Base-by-base conservation (phyloP, 1,140 invertebrate genomes). In the Pemphigus obesinymphae region DNA sequence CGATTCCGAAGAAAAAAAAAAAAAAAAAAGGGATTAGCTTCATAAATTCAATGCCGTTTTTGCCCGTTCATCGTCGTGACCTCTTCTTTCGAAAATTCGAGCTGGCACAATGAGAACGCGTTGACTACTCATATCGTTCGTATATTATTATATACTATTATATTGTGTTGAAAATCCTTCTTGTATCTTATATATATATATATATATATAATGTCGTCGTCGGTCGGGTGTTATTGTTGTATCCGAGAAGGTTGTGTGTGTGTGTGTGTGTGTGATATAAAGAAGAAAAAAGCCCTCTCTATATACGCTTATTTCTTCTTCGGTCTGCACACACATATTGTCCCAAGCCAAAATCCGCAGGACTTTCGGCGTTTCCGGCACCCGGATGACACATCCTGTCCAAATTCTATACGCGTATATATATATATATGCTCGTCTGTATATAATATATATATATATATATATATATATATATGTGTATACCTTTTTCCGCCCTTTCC, bases 301-400 rank as follows among this genome's bases (percentile, higher is more conserved):
- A n/a, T n/a, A 20, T 34, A 13, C n/a, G 66, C n/a, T 63, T 61
- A 29, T 66, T 70, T 70, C 68, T 70, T 70, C 68, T 26, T 70
- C 40, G 68, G 68, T 70, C 50, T n/a, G n/a, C 63, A 50, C 48
- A 34, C 72, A 34, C 75, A 58, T 78, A 58, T 58, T 78, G 75
- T 78, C 75, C 53, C 50, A 34, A 75, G 72, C 72, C 72, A 75
- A 75, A 78, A 78, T 58, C 75, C 75, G 75, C 34, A 78, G 75
- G 75, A 78, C 75, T 78, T 78, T 58, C 34, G 34, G 50, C 50
- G 75, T 78, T 78, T 78, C 75, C 75, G 75, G 75, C 29, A 17
- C 20, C 50, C 75, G 75, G 75, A 78, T 78, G 75, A 78, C 75
- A 78, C 75, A 78, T 78, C 75, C 75, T 58, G 75, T 61, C 75